Evolutionary conservation across 1,140 invertebrate genomes (phyloP), one percentile per base, ranked within the genome.

Genomic region (Trichomalopsis sarcophagae): DNA sequence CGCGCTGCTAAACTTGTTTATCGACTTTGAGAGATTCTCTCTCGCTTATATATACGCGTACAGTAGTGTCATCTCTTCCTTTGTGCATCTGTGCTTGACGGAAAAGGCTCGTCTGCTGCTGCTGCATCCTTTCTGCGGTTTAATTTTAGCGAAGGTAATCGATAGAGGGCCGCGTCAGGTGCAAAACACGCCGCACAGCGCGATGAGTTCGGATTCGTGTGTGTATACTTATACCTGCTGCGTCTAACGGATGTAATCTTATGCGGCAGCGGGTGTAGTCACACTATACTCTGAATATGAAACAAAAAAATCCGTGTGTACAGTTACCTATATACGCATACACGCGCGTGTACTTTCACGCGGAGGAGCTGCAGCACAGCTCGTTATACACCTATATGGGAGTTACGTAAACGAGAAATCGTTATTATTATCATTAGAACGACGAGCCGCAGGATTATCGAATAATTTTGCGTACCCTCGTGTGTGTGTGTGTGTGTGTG

Each of bases 231-330:
- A 17, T 62, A 62, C 6, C 17, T n/a, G 55, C 21, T 44, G 17
- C 21, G n/a, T 7, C 55, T 62, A 62, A 62, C 55, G 55, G 55
- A 2, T 62, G n/a, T n/a, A 0, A 44, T 44, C 7, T 44, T 5
- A 44, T 3, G n/a, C n/a, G 10, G 21, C 62, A 82, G 75, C 73
- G 62, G 74, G 75, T 69, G 9, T 62, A 68, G 0, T 7, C 23
- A 14, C 23, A 13, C 33, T 14, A 30, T 9, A 79, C 62, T 76
- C 21, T n/a, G n/a, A n/a, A n/a, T n/a, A n/a, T 6, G 36, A 44
- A 40, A 13, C 9, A 30, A 6, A 82, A 84, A 78, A 71, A 69
- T 23, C 10, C 23, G 23, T n/a, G 30, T 84, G 68, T 84, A 84
- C 82, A 68, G 82, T 84, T 84, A 44, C 10, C 40, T 44, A 44